Conservation (phyloP, 2,797 vertebrate genomes). For the Meriones psammophilus region DNA sequence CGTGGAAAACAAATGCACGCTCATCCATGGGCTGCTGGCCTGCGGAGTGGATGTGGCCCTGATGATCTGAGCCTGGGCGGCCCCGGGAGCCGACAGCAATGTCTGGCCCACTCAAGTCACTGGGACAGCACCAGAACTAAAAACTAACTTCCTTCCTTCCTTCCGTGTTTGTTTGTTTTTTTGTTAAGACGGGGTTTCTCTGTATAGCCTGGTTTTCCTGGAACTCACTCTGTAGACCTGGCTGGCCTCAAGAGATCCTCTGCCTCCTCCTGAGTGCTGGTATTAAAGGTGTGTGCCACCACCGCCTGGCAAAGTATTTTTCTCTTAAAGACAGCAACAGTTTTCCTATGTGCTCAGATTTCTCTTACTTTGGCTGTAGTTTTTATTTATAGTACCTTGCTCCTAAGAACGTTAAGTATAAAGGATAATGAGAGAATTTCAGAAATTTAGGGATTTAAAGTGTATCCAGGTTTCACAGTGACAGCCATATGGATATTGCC, state of each 20-base stretch:
- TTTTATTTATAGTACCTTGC: not conserved
- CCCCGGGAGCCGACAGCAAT: not conserved
- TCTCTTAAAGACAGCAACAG: not conserved
- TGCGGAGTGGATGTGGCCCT: rapidly evolving
- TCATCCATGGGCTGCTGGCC: not conserved
- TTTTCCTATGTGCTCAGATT: not conserved
- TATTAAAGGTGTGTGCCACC: not conserved
- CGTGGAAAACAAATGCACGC: not conserved
- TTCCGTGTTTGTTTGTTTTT: not conserved
- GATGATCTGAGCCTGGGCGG: not conserved
- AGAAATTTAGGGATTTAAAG: not conserved
- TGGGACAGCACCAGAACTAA: not conserved
- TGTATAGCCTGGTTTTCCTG: not conserved
- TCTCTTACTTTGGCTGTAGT: not conserved
- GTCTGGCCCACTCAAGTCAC: not conserved
- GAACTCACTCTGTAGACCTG: not conserved
- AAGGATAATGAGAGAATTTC: not conserved
- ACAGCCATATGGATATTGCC: not conserved
- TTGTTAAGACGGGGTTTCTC: not conserved
- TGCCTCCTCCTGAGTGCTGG: not conserved
- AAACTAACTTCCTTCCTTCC: not conserved
- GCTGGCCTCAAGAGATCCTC: not conserved
- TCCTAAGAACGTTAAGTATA: not conserved
- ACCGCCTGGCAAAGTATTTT: not conserved
- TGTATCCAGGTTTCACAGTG: not conserved